phyloP scores from a whole-genome alignment of 2,113 vertebrate genomes.

The Gnathonemus echidnorhynchus region DNA sequence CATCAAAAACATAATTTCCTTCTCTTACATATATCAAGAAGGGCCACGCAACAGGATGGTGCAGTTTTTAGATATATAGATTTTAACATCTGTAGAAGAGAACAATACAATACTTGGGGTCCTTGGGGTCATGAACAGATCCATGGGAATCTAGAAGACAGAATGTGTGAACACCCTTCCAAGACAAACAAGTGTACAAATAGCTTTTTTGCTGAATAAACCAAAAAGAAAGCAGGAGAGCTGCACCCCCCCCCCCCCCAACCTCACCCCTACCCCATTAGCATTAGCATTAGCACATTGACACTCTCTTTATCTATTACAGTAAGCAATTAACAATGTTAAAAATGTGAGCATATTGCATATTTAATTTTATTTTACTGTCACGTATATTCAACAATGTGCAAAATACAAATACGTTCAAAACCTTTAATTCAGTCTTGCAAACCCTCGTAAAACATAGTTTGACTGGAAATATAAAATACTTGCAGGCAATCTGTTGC shows the following conservation, averaged over 20 bases:
- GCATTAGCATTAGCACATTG: not conserved
- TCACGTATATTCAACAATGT: not conserved
- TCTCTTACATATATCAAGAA: not conserved
- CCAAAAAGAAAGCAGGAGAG: not conserved
- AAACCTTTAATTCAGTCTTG: not conserved
- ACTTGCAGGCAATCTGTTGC: not conserved
- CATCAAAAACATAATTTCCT: not conserved
- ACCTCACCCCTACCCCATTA: not conserved
- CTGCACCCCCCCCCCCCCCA: not conserved
- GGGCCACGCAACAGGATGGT: not conserved
- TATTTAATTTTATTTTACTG: not conserved
- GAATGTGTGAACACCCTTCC: not conserved
- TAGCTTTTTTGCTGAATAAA: not conserved
- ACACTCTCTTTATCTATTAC: not conserved
- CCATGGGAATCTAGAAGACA: not conserved
- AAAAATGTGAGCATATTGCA: not conserved
- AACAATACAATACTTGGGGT: not conserved
- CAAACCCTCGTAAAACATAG: not conserved
- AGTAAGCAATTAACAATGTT: not conserved
- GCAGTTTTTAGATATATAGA: not conserved
- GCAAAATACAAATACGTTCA: not conserved
- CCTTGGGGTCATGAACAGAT: not conserved
- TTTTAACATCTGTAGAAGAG: not conserved
- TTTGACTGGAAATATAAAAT: not conserved
- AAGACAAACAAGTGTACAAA: not conserved